phyloP scores from a whole-genome alignment of 2,797 vertebrate genomes.

The Babyrousa celebensis region DNA sequence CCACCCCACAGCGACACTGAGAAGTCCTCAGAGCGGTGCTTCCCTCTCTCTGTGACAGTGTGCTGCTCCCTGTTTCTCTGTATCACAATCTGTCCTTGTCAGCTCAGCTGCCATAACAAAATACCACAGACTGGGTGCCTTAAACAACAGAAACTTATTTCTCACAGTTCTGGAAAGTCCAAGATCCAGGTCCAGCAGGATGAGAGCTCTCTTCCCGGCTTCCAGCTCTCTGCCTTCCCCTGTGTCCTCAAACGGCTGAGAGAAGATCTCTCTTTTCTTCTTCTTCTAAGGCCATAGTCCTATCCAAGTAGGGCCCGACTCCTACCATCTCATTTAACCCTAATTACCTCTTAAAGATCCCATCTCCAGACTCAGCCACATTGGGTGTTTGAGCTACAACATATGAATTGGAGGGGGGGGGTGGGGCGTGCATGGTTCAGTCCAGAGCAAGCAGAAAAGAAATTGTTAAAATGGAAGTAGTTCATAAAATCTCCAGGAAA shows the following conservation, averaged over 20 bases:
- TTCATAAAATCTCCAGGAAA: slow-evolving; percentile 3
- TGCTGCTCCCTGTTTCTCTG: neutral
- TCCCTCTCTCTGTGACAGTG: neutral
- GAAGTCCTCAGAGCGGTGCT: neutral
- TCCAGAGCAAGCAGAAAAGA: neutral
- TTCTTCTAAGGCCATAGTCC: neutral
- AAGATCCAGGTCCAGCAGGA: neutral
- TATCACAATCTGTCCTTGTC: neutral
- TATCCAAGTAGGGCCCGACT: neutral
- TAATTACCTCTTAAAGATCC: neutral
- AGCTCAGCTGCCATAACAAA: neutral
- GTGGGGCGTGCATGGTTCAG: neutral
- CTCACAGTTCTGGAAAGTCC: neutral
- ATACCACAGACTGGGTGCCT: neutral
- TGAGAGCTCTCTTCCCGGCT: neutral
- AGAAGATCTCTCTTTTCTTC: neutral
- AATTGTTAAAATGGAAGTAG: neutral
- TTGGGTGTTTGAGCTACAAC: neutral
- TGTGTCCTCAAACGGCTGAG: neutral
- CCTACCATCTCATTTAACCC: neutral
- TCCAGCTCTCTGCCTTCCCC: neutral
- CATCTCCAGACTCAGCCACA: neutral
- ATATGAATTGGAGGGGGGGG: neutral
- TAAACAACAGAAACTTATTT: neutral
- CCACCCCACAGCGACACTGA: neutral